A percentile compares a stretch with the other conserved stretches of the same genome.
phyloP scores from a whole-genome alignment of 2,113 vertebrate genomes.

The Erythrolamprus reginae region DNA sequence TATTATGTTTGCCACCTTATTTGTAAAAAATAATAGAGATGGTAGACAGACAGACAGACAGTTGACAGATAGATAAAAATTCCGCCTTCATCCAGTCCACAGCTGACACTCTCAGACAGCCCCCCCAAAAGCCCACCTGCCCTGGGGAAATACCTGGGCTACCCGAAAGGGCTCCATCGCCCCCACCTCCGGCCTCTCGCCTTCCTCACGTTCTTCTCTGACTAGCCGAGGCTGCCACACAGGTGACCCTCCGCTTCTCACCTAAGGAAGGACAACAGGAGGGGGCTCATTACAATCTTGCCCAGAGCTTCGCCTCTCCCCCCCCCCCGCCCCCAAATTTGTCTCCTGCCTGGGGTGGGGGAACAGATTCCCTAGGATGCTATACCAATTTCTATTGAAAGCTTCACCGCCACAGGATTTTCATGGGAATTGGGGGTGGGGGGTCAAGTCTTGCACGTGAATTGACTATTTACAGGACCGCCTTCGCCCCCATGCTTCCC shows the following conservation, averaged over 20 bases:
- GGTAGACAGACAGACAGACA: too few species aligned
- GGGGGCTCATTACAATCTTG: background rate
- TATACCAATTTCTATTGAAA: too few species aligned
- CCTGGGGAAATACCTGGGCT: slow-evolving; percentile 42
- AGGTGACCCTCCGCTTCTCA: background rate
- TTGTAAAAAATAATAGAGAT: background rate
- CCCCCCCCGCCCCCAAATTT: background rate
- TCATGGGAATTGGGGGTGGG: too few species aligned
- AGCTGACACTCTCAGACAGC: background rate
- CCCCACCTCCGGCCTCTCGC: slow-evolving; percentile 41
- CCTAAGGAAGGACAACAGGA: background rate
- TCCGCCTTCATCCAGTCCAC: background rate
- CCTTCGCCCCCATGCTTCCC: too few species aligned
- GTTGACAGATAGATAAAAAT: background rate
- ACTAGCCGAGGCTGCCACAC: background rate
- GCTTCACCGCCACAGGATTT: too few species aligned
- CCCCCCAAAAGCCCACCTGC: background rate
- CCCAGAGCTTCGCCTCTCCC: background rate
- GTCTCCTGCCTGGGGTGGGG: background rate
- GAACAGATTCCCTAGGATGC: too few species aligned
- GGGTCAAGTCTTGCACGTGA: too few species aligned
- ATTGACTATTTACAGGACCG: too few species aligned
- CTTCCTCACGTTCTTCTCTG: background rate
- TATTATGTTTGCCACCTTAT: background rate
- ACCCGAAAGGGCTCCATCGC: slow-evolving; percentile 53